Evolutionary conservation across 2,888 invertebrate genomes (phyloP), one percentile per base, ranked within the genome.

Genomic region (Aplocera efformata): DNA sequence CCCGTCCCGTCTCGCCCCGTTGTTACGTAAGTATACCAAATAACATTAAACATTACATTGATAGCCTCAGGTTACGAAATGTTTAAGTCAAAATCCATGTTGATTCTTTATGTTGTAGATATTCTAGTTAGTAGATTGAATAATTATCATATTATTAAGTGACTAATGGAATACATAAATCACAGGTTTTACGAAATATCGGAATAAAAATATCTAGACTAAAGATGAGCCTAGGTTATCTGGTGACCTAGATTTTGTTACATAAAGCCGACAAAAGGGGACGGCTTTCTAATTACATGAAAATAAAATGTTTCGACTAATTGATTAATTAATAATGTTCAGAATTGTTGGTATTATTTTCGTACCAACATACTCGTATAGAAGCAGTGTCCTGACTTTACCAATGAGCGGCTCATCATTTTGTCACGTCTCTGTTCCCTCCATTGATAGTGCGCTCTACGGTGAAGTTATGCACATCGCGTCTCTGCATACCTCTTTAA

Each of bases 71-170:
- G 22, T 48, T 50, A 36, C 46, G 50, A 43, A 38, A 47, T 29
- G 36, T 38, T 35, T 6, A 10, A 21, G 21, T 25, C 22, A 9
- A 33, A 37, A 36, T 29, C 23, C 10, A 42, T 40, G 39, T 26
- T 35, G 10, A 39, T 43, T 39, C 37, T 40, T 40, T 41, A 50
- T 44, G 35, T 43, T 48, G 42, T 42, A 29, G 44, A 50, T 49
- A 41, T 39, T 40, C 40, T 30, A 41, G 43, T 30, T 43, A 44
- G 48, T 52, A 42, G 47, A 50, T 47, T 31, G 34, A 27, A 24
- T 10, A 30, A 55, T 52, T 52, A 45, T 40, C 46, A 48, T 50
- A 48, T 38, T 48, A 36, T 46, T 41, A 42, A 32, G 41, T 41
- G 28, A 35, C 27, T 43, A 52, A 46, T 48, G 43, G 37, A 44